These are phyloP conservation scores for Burhinus bistriatus DNA, from an alignment of 2,113 vertebrate species.

Conservation along the genomic window DNA sequence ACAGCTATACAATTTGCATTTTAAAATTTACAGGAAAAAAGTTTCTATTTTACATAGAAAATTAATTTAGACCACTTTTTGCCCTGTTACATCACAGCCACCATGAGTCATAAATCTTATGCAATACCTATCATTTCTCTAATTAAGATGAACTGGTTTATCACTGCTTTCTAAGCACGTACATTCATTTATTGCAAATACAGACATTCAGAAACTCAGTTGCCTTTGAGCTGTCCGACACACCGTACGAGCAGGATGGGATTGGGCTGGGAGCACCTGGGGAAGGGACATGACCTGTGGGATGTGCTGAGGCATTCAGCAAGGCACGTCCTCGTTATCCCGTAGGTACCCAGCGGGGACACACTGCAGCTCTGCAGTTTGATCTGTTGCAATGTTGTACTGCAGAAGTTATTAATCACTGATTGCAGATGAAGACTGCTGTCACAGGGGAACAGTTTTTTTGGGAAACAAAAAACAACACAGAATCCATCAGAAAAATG, in stretches of 20 bases:
- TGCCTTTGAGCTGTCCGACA: neutral
- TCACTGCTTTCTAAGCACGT: neutral
- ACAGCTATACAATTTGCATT: neutral
- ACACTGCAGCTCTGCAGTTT: neutral
- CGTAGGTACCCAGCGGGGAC: neutral
- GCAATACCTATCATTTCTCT: rapidly evolving
- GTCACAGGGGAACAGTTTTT: neutral
- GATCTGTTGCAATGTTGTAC: neutral
- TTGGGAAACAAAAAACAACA: neutral
- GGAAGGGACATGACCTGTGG: neutral
- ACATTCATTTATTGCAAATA: neutral
- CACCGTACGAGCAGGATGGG: rapidly evolving
- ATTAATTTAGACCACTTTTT: neutral
- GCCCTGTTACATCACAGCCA: neutral
- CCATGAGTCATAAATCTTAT: rapidly evolving
- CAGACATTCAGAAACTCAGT: neutral
- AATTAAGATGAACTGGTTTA: neutral
- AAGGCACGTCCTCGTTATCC: neutral
- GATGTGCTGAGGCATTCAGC: rapidly evolving
- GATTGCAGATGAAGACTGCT: neutral
- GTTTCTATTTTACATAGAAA: neutral
- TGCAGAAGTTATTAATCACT: neutral
- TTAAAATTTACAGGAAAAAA: neutral
- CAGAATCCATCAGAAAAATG: neutral
- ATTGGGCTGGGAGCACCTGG: neutral